Evolutionary conservation across 1,140 invertebrate genomes (phyloP), one percentile per base, ranked within the genome.

Genomic region (Drosophila mauritiana): DNA sequence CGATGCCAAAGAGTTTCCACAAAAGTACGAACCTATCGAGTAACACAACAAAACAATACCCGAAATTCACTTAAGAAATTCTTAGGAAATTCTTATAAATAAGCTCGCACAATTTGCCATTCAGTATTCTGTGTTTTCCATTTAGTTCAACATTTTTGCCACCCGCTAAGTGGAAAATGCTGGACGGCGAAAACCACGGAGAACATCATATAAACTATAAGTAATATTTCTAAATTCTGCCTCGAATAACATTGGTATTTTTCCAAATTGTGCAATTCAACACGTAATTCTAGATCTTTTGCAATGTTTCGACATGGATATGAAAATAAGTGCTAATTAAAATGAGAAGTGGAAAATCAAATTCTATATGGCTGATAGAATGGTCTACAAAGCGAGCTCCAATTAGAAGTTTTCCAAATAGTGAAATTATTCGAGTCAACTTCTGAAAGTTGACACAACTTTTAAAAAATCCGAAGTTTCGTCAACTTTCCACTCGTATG

Each of bases 141-240:
- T 64, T 74, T 73, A 73, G 57, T 53, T 73, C 37, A 73, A 73
- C 58, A 64, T 43, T 74, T 63, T 12, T n/a, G 52, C 58, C 64
- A 57, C 75, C 75, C 75, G 53, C 46, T 17, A 56, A 51, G 70
- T 12, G 31, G 59, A 34, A 46, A 55, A 13, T 15, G 12, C 36
- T 1, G 15, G 10, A 4, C 3, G 10, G 10, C 10, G 22, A 42
- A 42, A 37, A 37, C 37, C 11, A 25, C 27, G 17, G 51, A 42
- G 36, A 20, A 42, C 42, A 67, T 48, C 72, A 59, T 49, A 78
- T 62, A 68, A 69, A 78, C 61, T 49, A 53, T 27, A 75, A 67
- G 48, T 46, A 40, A 58, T 58, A 54, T 67, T 56, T 75, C 68
- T 40, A 42, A 57, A 40, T 72, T 70, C 51, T 48, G 17, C 2